These are phyloP conservation scores for Halichondria panicea DNA, from an alignment of 37 sponge, comb jelly and placozoan genomes.

Conservation along the genomic window DNA sequence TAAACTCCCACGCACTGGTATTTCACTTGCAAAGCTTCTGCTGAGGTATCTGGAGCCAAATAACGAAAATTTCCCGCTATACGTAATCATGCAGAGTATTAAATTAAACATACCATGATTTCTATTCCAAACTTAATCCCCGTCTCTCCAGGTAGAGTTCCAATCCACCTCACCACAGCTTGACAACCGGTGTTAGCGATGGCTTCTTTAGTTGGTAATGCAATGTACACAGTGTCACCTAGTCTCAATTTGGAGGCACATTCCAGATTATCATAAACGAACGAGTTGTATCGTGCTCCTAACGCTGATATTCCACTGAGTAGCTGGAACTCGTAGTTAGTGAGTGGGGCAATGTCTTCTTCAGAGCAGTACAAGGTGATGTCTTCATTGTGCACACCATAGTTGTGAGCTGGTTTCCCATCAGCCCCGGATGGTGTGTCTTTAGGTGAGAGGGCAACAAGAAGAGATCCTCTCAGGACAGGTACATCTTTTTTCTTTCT, in stretches of 20 bases:
- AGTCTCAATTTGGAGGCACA: conserved; percentile 14
- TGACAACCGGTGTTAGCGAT: neutral
- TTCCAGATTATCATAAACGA: conserved; percentile 1
- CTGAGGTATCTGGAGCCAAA: too few relatives aligned
- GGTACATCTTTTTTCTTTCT: too few relatives aligned
- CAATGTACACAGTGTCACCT: conserved; percentile 32
- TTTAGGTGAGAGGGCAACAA: neutral
- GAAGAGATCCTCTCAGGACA: neutral
- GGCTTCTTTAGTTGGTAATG: neutral
- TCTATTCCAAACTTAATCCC: conserved; percentile 77
- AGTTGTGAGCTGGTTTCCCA: conserved; percentile 8
- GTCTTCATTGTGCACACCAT: neutral
- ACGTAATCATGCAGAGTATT: neutral
- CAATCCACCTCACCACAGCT: conserved; percentile 40
- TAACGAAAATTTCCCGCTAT: too few relatives aligned
- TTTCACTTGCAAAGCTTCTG: too few relatives aligned
- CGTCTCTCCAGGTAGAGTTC: conserved; percentile 3
- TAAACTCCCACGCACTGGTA: too few relatives aligned
- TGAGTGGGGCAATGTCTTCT: conserved; percentile 33
- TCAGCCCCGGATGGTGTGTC: conserved; percentile 7
- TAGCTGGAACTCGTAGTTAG: conserved; percentile 1
- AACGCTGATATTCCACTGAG: conserved; percentile 7
- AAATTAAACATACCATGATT: conserved; percentile 37
- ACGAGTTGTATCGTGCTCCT: neutral
- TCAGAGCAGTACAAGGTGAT: conserved; percentile 1